phyloP scores from a whole-genome alignment of 2,113 vertebrate species.

The Apteryx owenii region DNA sequence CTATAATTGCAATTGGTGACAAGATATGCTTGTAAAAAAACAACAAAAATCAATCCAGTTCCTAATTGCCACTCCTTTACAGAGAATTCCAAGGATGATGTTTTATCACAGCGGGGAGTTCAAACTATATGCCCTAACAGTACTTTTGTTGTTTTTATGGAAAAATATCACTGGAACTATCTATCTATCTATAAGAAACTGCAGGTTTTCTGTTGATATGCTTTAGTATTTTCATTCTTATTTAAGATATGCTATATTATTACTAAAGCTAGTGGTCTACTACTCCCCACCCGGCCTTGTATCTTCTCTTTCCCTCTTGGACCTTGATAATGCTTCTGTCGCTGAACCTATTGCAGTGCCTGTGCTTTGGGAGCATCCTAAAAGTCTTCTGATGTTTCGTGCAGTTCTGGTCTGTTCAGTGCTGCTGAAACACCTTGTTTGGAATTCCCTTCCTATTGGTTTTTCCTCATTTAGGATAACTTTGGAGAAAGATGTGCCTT shows the following conservation, averaged over 20 bases:
- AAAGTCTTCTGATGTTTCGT: neutral
- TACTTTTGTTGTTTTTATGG: neutral
- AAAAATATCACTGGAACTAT: neutral
- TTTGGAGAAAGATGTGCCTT: neutral
- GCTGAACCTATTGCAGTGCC: neutral
- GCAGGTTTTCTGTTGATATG: neutral
- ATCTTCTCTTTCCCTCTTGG: neutral
- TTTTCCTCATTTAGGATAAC: neutral
- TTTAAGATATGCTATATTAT: neutral
- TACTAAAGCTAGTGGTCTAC: neutral
- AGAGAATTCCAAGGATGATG: neutral
- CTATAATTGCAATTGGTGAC: neutral
- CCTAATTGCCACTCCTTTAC: neutral
- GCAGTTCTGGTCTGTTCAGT: neutral
- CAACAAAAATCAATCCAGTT: neutral
- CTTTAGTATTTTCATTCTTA: neutral
- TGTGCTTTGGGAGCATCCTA: neutral
- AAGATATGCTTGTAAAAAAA: neutral
- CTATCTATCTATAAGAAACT: neutral
- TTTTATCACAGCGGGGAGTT: neutral
- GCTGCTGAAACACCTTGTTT: neutral
- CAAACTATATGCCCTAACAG: neutral
- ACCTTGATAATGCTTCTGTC: neutral
- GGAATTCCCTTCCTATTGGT: neutral
- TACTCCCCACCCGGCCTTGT: neutral